Conservation (phyloP, 2,113 vertebrate species). For the Poeciliopsis prolifica region DNA sequence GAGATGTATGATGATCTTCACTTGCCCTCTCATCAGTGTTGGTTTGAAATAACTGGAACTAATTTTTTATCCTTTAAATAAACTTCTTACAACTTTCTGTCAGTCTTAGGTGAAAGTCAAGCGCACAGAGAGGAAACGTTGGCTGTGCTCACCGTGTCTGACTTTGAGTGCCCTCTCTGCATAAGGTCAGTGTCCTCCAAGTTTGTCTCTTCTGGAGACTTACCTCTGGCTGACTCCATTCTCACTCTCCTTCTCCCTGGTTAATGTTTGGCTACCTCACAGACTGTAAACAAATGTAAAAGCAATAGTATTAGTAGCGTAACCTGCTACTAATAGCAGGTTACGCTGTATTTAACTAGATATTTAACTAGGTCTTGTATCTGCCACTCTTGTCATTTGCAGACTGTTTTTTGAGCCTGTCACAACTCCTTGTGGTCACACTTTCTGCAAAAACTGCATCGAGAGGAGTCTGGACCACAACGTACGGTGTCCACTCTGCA, state of each 20-base stretch:
- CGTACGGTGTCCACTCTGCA: conserved; percentile 91
- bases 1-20: not conserved
- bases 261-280: conserved; percentile 19
- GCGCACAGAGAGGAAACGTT: conserved; percentile 52
- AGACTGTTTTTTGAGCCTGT: conserved; percentile 90
- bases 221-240: conserved; percentile 1
- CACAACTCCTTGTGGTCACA: conserved; percentile 91
- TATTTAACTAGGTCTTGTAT: not conserved
- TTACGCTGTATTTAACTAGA: not conserved
- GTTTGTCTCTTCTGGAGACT: conserved; percentile 4
- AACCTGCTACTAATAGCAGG: too few species aligned
- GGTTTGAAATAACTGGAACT: not conserved
- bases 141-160: conserved; percentile 79
- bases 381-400: conserved; percentile 2
- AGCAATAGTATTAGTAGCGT: not conserved
- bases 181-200: conserved; percentile 81
- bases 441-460: conserved; percentile 91
- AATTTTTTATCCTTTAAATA: not conserved
- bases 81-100: not conserved
- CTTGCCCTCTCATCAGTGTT: not conserved
- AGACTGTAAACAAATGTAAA: not conserved
- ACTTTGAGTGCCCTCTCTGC: conserved; percentile 92
- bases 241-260: not conserved
- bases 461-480: conserved; percentile 91
- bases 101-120: conserved; percentile 52